phyloP scores from a whole-genome alignment of 2,113 vertebrate species.

The human region GRCh38 chr12:4487001-4487500 shows the following conservation, averaged over 20 bases:
- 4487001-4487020: not conserved
- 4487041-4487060: not conserved
- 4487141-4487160: not conserved
- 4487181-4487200: not conserved
- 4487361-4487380: constrained; percentile 44
- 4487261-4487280: not conserved
- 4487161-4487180: constrained; percentile 43
- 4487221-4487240: not conserved
- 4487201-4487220: not conserved
- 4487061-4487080: not conserved
- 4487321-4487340: not conserved
- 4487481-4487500: not conserved
- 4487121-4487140: not conserved
- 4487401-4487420: constrained; percentile 62
- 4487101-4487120: not conserved
- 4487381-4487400: constrained; percentile 64
- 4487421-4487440: not conserved
- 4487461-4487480: not conserved
- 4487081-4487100: not conserved
- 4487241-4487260: not conserved
- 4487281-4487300: not conserved
- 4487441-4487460: not conserved
- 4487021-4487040: not conserved
- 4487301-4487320: not conserved
- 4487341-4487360: constrained; percentile 33